Percentiles rank a stretch among this genome's conserved stretches.
phyloP scores from a whole-genome alignment of 2,888 invertebrate species.

The Drosophila mimetica region DNA sequence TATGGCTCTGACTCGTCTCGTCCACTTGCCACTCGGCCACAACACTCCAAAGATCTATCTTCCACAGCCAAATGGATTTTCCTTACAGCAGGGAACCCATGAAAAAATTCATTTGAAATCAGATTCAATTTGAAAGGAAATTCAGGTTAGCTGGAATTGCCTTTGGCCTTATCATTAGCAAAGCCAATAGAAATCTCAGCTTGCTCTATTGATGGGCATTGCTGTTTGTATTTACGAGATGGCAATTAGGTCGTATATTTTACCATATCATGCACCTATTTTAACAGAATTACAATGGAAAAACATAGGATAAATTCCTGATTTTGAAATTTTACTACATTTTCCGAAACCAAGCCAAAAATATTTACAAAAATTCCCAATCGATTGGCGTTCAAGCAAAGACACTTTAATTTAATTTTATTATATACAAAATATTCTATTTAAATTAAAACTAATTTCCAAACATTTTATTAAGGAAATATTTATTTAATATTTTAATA shows the following conservation, averaged over 20 bases:
- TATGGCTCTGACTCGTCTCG: constrained; percentile 57
- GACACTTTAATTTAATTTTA: no score
- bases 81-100: background rate
- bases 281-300: no score
- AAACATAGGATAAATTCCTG: no score
- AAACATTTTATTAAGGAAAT: no score
- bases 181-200: background rate
- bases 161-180: background rate
- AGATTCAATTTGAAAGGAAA: constrained; percentile 1
- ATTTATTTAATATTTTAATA: no score
- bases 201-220: background rate
- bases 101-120: constrained; percentile 7
- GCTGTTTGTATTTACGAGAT: background rate
- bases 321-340: no score
- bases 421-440: no score
- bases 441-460: no score
- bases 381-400: no score
- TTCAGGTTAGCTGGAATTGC: constrained; percentile 9
- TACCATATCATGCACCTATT: background rate
- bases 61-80: background rate
- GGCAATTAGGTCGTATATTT: background rate
- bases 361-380: no score
- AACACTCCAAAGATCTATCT: constrained; percentile 34
- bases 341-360: no score
- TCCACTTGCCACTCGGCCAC: constrained; percentile 40